Base-by-base conservation (phyloP, 2,113 vertebrate genomes). In the Melanocharis versteri region DNA sequence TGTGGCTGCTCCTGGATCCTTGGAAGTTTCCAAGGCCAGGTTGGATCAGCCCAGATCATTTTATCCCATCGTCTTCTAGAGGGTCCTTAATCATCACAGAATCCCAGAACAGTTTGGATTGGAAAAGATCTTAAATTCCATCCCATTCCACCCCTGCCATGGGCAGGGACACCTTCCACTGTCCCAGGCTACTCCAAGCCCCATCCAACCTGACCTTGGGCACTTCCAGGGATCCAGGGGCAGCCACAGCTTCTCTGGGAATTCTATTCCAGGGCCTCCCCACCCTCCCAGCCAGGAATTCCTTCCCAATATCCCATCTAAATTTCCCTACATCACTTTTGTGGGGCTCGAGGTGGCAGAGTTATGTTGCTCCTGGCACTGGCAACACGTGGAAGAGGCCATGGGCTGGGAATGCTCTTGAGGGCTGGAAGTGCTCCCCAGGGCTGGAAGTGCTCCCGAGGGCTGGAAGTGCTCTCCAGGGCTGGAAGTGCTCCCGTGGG, bases 251-350 rank as follows among this genome's bases (percentile, higher is more conserved):
- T 30, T 0, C 20, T 42, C 35, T 75, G 83, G 42, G 50, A 1
- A 65, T 1, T 2, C 60, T 6, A 0, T 40, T 0, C 40, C 75
- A 62, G n/a, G 1, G 2, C 13, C 21, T 64, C 2, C 0, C 35
- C 50, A 26, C 35, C 14, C 27, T 64, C 35, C 1, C 10, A 57
- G 22, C 14, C 42, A 40, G 5, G 61, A 60, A 47, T 75, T 82
- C n/a, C 45, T 4, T 48, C 58, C 44, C 61, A 53, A 15, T 5
- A 2, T 61, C 54, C 30, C 47, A 31, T 31, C 8, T 11, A 1
- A 15, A 35, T 31, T 6, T n/a, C 12, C 40, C 45, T 19, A 0
- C n/a, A 11, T 31, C 33, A 2, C 9, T 8, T 17, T 14, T 6
- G 30, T 56, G 54, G 12, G 24, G 42, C 69, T 76, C 11, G 4